A percentile compares a stretch with the other conserved stretches of the same genome.
phyloP scores from a whole-genome alignment of 1,140 invertebrate species.

The Reticulitermes speratus region DNA sequence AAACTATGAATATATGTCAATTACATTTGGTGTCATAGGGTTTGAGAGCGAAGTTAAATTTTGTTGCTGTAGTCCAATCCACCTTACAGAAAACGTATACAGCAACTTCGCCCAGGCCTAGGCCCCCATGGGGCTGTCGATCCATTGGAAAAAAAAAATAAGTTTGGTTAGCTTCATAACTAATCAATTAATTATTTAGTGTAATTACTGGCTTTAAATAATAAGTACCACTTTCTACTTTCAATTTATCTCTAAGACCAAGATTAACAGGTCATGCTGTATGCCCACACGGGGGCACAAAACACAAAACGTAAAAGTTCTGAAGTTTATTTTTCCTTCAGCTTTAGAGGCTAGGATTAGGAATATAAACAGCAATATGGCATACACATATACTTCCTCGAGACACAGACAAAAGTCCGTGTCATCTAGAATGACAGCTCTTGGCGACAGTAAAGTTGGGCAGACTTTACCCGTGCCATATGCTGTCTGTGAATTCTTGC shows the following conservation, averaged over 20 bases:
- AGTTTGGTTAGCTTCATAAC: no score
- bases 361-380: background rate
- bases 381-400: background rate
- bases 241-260: background rate
- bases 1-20: no score
- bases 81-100: no score
- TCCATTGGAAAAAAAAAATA: no score
- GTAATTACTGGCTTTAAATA: no score
- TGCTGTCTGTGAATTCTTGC: background rate
- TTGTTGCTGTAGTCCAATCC: no score
- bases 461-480: background rate
- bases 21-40: no score
- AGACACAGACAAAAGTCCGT: background rate
- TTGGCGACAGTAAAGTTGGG: background rate
- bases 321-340: background rate
- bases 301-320: background rate
- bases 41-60: no score
- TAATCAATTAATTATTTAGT: no score
- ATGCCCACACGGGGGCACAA: background rate
- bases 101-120: no score
- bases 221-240: background rate
- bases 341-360: background rate
- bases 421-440: background rate
- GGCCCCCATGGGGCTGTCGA: no score
- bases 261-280: background rate